Evolutionary conservation across 2,888 invertebrate species (phyloP).

Genomic region (Cephus runcator): DNA sequence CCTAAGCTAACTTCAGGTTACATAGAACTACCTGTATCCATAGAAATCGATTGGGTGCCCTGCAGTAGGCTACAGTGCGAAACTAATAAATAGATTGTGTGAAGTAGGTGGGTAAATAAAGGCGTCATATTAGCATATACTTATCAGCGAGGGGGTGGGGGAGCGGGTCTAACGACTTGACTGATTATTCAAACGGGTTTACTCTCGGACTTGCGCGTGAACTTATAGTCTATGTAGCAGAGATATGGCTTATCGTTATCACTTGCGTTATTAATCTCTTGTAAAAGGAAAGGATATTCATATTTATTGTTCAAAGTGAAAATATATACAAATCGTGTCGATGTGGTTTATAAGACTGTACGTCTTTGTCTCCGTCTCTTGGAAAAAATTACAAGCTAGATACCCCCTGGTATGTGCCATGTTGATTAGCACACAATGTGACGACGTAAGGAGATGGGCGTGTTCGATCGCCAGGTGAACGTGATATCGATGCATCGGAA

Average conservation of each 20-base stretch:
- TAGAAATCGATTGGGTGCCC: not conserved
- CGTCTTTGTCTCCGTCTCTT: not conserved
- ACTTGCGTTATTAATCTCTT: not conserved
- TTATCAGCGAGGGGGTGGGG: not conserved
- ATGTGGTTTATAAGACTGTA: not conserved
- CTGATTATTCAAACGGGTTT: not conserved
- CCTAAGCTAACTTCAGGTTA: not conserved
- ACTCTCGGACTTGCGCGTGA: not conserved
- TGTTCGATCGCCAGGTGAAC: conserved; percentile 1
- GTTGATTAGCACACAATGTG: conserved; percentile 47
- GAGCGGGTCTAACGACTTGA: not conserved
- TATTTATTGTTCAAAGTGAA: not conserved
- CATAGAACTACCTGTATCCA: not conserved
- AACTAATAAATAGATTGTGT: not conserved
- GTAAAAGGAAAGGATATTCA: not conserved
- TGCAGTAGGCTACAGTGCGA: not conserved
- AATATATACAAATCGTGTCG: not conserved
- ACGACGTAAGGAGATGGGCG: conserved; percentile 6
- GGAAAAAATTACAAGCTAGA: not conserved
- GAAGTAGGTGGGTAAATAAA: not conserved
- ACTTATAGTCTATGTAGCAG: not conserved
- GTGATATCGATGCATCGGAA: conserved; percentile 7
- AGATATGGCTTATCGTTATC: not conserved
- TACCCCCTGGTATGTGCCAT: conserved; percentile 30
- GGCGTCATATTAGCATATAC: not conserved